Conservation (phyloP, 2,113 vertebrate genomes). For the Struthio camelus region DNA sequence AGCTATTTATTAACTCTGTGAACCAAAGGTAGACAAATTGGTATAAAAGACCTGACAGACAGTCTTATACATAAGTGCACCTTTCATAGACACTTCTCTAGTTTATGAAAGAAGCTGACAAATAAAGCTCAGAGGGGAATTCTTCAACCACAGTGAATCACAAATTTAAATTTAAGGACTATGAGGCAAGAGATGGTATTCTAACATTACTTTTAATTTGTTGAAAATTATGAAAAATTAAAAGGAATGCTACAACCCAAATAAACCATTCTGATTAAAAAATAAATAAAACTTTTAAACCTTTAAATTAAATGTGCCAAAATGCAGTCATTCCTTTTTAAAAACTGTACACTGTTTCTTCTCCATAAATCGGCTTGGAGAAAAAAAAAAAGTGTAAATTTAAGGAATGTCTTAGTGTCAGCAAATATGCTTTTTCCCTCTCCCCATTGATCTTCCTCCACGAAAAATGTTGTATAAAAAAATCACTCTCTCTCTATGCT, state of each 20-base stretch:
- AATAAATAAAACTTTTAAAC: not conserved
- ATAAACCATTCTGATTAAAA: not conserved
- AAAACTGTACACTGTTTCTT: not conserved
- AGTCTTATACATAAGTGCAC: not conserved
- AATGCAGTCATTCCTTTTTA: not conserved
- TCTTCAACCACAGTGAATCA: not conserved
- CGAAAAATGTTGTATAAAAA: not conserved
- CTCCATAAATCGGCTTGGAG: not conserved
- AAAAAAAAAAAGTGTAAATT: not conserved
- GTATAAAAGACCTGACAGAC: not conserved
- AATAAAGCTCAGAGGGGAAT: not conserved
- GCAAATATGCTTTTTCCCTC: not conserved
- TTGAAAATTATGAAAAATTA: not conserved
- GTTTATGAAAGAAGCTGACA: not conserved
- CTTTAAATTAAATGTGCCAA: not conserved
- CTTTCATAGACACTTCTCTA: not conserved
- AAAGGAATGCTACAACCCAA: not conserved
- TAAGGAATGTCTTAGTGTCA: rapidly evolving
- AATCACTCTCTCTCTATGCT: not conserved
- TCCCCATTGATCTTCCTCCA: not conserved
- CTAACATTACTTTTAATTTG: not conserved
- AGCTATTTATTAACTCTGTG: slow-evolving; percentile 11
- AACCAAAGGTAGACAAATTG: slow-evolving; percentile 14
- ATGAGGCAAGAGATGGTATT: not conserved
- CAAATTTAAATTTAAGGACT: not conserved